phyloP scores from a whole-genome alignment of 2,888 invertebrate genomes.

The Podotricha telesiphe region DNA sequence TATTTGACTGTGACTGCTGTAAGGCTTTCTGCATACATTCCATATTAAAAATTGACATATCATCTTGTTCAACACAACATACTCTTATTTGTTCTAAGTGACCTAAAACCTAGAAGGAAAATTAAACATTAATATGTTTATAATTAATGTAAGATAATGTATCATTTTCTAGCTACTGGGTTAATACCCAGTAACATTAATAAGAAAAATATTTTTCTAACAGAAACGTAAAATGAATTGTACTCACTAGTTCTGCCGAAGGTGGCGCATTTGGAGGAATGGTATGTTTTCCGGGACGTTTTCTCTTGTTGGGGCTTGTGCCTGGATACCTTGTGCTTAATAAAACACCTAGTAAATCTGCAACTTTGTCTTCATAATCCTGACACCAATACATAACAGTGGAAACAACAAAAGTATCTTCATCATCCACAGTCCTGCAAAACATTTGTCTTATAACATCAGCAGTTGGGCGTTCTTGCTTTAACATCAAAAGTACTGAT shows the following conservation, averaged over 20 bases:
- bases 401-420: slow-evolving; percentile 95
- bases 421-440: slow-evolving; percentile 88
- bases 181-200: too few species aligned
- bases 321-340: slow-evolving; percentile 93
- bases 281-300: slow-evolving; percentile 90
- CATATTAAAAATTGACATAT: slow-evolving; percentile 91
- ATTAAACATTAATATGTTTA: slow-evolving; percentile 28
- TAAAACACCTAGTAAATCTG: slow-evolving; percentile 90
- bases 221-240: neutral
- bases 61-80: slow-evolving; percentile 87
- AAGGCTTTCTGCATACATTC: slow-evolving; percentile 96
- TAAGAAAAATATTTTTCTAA: neutral
- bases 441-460: slow-evolving; percentile 93
- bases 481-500: slow-evolving; percentile 94
- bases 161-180: too few species aligned
- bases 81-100: slow-evolving; percentile 96
- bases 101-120: slow-evolving; percentile 87
- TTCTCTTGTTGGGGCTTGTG: slow-evolving; percentile 95
- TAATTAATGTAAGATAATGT: slow-evolving; percentile 15
- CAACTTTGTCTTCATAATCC: slow-evolving; percentile 94
- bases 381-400: slow-evolving; percentile 97
- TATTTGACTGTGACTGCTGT: slow-evolving; percentile 93
- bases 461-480: slow-evolving; percentile 94
- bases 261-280: slow-evolving; percentile 88
- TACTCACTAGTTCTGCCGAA: slow-evolving; percentile 88